Evolutionary conservation across 2,888 invertebrate species (phyloP).

Genomic region (Dicranocentrus wangi): DNA sequence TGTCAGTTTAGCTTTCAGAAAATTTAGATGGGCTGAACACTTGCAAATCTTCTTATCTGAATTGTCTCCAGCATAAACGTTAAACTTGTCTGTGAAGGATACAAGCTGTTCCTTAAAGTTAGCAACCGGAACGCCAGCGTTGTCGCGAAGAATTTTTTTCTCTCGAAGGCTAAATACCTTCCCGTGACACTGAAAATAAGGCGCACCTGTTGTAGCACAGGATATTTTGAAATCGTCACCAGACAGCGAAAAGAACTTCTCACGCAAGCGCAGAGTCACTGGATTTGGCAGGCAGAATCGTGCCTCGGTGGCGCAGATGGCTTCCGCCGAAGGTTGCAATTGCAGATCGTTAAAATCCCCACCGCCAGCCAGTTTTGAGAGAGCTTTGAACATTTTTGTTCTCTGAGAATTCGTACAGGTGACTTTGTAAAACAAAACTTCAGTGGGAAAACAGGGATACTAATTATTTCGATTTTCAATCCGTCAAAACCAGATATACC

Average conservation of each 20-base stretch:
- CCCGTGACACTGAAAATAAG: slow-evolving; percentile 58
- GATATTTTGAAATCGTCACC: slow-evolving; percentile 66
- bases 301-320: slow-evolving; percentile 59
- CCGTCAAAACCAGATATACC: too few relatives aligned
- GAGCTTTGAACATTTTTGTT: slow-evolving; percentile 15
- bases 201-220: slow-evolving; percentile 30
- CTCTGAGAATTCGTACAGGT: too few relatives aligned
- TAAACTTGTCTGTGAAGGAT: slow-evolving; percentile 59
- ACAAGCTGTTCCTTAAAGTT: slow-evolving; percentile 60
- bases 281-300: slow-evolving; percentile 59
- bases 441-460: too few relatives aligned
- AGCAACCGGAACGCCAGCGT: slow-evolving; percentile 39
- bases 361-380: background rate
- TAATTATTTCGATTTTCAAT: too few relatives aligned
- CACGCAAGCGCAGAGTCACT: slow-evolving; percentile 52
- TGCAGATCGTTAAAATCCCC: slow-evolving; percentile 2
- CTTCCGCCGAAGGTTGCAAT: slow-evolving; percentile 33
- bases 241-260: slow-evolving; percentile 57
- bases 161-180: slow-evolving; percentile 57
- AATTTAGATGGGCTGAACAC: slow-evolving; percentile 33
- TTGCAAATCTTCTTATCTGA: slow-evolving; percentile 57
- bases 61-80: slow-evolving; percentile 51
- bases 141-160: slow-evolving; percentile 58
- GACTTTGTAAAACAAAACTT: too few relatives aligned
- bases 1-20: slow-evolving; percentile 53